Evolutionary conservation across 2,888 invertebrate genomes (phyloP).

Genomic region (Xestia c-nigrum): DNA sequence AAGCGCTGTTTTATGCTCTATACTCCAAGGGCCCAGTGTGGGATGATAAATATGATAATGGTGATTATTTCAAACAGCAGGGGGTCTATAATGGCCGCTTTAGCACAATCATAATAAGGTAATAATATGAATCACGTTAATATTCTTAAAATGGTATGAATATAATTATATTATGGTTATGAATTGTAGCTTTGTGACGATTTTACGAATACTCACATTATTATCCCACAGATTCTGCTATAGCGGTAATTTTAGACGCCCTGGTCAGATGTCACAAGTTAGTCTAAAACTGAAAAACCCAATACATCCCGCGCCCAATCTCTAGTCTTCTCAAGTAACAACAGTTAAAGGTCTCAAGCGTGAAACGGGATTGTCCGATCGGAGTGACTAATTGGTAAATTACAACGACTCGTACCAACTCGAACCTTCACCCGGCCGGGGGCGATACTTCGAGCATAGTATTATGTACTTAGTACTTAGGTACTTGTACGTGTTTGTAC

Average conservation of each 20-base stretch:
- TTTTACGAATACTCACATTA: no score
- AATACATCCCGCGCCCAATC: slow-evolving; percentile 29
- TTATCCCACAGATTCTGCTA: no score
- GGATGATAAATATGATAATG: no score
- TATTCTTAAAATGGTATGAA: no score
- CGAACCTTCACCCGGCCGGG: slow-evolving; percentile 60
- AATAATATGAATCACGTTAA: no score
- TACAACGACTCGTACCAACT: slow-evolving; percentile 61
- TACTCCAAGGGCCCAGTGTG: not conserved
- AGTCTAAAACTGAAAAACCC: not conserved
- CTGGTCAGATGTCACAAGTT: not conserved
- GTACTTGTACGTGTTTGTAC: slow-evolving; percentile 44
- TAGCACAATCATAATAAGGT: no score
- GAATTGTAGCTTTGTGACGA: no score
- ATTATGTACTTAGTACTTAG: slow-evolving; percentile 60
- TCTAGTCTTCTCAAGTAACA: slow-evolving; percentile 48
- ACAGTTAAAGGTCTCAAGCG: slow-evolving; percentile 70
- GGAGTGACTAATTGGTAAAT: slow-evolving; percentile 80
- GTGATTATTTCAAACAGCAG: not conserved
- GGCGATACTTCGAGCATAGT: slow-evolving; percentile 50
- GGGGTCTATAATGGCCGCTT: no score
- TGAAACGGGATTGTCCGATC: slow-evolving; percentile 76
- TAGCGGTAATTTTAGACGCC: no score
- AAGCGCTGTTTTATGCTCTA: not conserved
- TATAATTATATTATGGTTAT: no score